Evolutionary conservation across 2,888 invertebrate genomes (phyloP), one percentile per base, ranked within the genome.

Genomic region (Troilus luridus): DNA sequence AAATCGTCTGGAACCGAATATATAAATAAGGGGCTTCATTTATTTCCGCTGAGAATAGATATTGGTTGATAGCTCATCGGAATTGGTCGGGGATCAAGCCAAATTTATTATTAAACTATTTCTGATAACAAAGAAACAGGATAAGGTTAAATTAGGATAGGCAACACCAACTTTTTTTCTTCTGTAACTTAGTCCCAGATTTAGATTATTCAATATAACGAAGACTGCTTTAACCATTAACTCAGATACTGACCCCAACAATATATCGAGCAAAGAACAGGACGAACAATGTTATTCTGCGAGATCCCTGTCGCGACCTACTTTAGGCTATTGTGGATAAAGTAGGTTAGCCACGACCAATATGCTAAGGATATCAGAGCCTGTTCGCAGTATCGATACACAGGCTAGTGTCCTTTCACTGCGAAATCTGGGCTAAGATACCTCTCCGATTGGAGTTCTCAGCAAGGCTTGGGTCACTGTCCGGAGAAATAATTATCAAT

Each of bases 361-460:
- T 85, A 85, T 85, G 85, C 85, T 54, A 85, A 85, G n/a, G 54
- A 56, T 54, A 81, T 56, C 41, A n/a, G 81, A 81, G 85, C 85
- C 11, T 85, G 85, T 85, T 85, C 85, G 21, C 21, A 56, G n/a
- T 58, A 85, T 85, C 85, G 85, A 85, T 85, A 85, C n/a, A 85
- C 10, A 6, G 56, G n/a, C n/a, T 11, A 85, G 85, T 56, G 56
- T 54, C 85, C 85, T 85, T 85, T 85, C 85, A 85, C 85, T 85
- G 56, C 21, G 85, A 56, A 58, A 58, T 56, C 85, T 58, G 54
- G 54, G 85, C 85, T 85, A 41, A n/a, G 56, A n/a, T 56, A 85
- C n/a, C n/a, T 85, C 21, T 85, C n/a, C 9, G 54, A 81, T 27
- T 85, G 72, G 72, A 85, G 56, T 17, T 85, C 56, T 85, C 56